Conservation (phyloP, 2,888 invertebrate species). For the Diarsia mendica region DNA sequence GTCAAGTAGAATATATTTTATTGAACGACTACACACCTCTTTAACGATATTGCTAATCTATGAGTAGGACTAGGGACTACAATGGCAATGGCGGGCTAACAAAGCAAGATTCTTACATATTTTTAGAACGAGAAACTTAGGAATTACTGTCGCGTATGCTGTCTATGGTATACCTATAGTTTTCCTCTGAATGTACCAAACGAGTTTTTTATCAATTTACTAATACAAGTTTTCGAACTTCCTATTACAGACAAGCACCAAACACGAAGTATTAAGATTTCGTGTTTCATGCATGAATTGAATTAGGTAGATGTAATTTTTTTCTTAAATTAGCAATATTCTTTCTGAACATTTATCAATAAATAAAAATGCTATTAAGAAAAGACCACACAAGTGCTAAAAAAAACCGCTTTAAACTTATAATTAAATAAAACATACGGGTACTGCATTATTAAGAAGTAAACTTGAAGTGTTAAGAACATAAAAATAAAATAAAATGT, state of each 20-base stretch:
- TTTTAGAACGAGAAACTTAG: not conserved
- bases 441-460: conserved; percentile 25
- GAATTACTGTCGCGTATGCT: not conserved
- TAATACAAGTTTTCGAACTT: not conserved
- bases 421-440: conserved; percentile 49
- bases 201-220: not conserved
- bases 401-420: conserved; percentile 35
- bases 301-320: not conserved
- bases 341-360: not conserved
- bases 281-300: not conserved
- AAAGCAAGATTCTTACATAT: not conserved
- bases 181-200: not conserved
- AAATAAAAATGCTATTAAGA: conserved; percentile 14
- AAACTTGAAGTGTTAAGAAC: conserved; percentile 29
- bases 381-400: conserved; percentile 26
- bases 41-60: not conserved
- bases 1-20: not conserved
- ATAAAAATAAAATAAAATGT: conserved; percentile 21
- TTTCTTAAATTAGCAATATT: not conserved
- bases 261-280: not conserved
- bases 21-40: not conserved
- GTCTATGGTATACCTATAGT: not conserved
- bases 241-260: too few relatives aligned
- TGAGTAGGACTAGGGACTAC: not conserved
- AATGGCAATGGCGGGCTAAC: not conserved